Evolutionary conservation across 2,113 vertebrate genomes (phyloP), one percentile per base, ranked within the genome.

Genomic region (Morone saxatilis): DNA sequence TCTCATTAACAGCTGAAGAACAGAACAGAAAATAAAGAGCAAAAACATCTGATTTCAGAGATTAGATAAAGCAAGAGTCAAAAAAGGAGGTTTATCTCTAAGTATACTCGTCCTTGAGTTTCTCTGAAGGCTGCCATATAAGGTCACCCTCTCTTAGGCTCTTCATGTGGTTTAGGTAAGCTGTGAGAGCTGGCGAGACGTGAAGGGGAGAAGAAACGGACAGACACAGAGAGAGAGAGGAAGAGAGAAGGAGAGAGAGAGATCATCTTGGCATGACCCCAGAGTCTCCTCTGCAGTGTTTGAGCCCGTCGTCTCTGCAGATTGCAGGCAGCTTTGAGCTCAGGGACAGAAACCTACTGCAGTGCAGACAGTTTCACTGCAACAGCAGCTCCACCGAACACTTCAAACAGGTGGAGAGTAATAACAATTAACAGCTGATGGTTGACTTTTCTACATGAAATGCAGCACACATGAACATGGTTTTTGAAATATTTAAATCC

Each of bases 11-110:
- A 77, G 78, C 70, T 78, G 40, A 82, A 81, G 70, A 89, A 83
- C 68, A 66, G 80, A 78, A 43, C 73, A 72, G 60, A 84, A 93
- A 89, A 91, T 86, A 88, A 80, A 89, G 74, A 74, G 86, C 62
- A 81, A 81, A 82, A 86, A 87, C 80, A 89, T 78, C 70, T 62
- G 92, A 93, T 92, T 88, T 78, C 3, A 85, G 25, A 90, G 91
- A 92, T 87, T 67, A 92, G 90, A 90, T 91, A 69, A 81, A 87
- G 85, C 13, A 22, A 57, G 41, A 74, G 57, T 59, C 9, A 48
- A 13, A 45, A 41, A 22, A 40, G n/a, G 8, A 41, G 51, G 61
- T 86, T 89, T 81, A 91, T 91, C 84, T 93, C 67, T n/a, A 22
- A 74, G 77, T 61, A 74, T 83, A 20, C 76, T 22, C 50, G 59